Evolutionary conservation across 2,888 invertebrate species (phyloP).

Genomic region (Polyploca ridens): DNA sequence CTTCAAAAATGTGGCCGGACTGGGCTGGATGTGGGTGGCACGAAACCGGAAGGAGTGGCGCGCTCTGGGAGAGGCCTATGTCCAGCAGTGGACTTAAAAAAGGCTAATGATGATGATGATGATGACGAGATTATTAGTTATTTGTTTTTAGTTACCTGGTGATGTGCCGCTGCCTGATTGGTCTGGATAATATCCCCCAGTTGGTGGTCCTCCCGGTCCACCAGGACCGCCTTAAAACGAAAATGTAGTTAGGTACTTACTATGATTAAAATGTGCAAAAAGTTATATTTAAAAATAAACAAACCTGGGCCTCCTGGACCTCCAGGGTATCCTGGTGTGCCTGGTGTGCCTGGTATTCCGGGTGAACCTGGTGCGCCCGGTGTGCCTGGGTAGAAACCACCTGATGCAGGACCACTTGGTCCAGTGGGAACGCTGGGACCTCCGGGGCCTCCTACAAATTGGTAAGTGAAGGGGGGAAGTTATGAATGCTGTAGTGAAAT

Average conservation of each 20-base stretch:
- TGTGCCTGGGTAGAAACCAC: slow-evolving; percentile 37
- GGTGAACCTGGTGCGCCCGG: slow-evolving; percentile 47
- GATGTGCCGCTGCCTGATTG: slow-evolving; percentile 10
- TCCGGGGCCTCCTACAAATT: not conserved
- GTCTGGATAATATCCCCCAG: slow-evolving; percentile 1
- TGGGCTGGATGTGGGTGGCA: too few relatives aligned
- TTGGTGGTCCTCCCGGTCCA: not conserved
- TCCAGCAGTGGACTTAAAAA: too few relatives aligned
- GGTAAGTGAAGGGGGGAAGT: too few relatives aligned
- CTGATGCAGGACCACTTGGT: slow-evolving; percentile 19
- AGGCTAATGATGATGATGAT: too few relatives aligned
- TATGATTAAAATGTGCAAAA: not conserved
- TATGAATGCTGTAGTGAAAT: too few relatives aligned
- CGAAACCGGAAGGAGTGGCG: too few relatives aligned
- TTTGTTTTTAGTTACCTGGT: not conserved
- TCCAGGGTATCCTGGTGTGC: slow-evolving; percentile 45
- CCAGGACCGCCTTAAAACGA: not conserved
- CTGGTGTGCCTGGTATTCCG: slow-evolving; percentile 49
- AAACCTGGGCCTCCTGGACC: slow-evolving; percentile 41
- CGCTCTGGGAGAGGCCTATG: too few relatives aligned
- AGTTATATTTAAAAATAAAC: not conserved
- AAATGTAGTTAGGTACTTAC: not conserved
- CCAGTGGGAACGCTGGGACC: not conserved
- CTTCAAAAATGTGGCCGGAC: too few relatives aligned
- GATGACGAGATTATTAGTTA: not conserved